Evolutionary conservation across 2,888 invertebrate genomes (phyloP).

Genomic region (Drosophila melanosoma): DNA sequence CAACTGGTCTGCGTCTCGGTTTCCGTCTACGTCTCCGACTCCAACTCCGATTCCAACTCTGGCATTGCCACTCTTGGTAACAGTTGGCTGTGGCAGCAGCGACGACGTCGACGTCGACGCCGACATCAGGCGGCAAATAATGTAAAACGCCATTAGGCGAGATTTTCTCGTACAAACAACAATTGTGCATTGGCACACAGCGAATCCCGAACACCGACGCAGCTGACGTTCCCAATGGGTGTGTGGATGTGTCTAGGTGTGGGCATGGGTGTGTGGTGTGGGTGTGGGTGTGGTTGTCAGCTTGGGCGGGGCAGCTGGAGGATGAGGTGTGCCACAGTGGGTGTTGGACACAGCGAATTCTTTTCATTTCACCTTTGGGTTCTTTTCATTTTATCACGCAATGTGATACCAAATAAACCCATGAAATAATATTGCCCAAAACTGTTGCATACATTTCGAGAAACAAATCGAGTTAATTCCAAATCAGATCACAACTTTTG

Average conservation of each 20-base stretch:
- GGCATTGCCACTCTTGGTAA: slow-evolving; percentile 64
- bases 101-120: slow-evolving; percentile 13
- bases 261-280: slow-evolving; percentile 19
- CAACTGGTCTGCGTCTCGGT: slow-evolving; percentile 38
- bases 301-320: slow-evolving; percentile 26
- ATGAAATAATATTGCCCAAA: background rate
- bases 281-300: slow-evolving; percentile 17
- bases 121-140: slow-evolving; percentile 84
- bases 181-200: slow-evolving; percentile 79
- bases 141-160: slow-evolving; percentile 84
- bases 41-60: slow-evolving; percentile 11
- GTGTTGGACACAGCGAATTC: slow-evolving; percentile 52
- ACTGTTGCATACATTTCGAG: background rate
- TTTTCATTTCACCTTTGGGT: slow-evolving; percentile 1
- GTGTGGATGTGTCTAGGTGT: too few relatives aligned
- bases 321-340: slow-evolving; percentile 61
- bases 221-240: slow-evolving; percentile 49
- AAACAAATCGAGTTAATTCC: background rate
- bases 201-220: slow-evolving; percentile 14
- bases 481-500: background rate
- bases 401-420: background rate
- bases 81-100: slow-evolving; percentile 71
- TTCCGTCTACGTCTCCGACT: slow-evolving; percentile 8
- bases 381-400: background rate
- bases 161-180: slow-evolving; percentile 83